Percentiles rank a stretch among this genome's conserved stretches.
These are phyloP conservation scores for Xestobium rufovillosum DNA, from an alignment of 2,888 invertebrate genomes.

Conservation along the genomic window DNA sequence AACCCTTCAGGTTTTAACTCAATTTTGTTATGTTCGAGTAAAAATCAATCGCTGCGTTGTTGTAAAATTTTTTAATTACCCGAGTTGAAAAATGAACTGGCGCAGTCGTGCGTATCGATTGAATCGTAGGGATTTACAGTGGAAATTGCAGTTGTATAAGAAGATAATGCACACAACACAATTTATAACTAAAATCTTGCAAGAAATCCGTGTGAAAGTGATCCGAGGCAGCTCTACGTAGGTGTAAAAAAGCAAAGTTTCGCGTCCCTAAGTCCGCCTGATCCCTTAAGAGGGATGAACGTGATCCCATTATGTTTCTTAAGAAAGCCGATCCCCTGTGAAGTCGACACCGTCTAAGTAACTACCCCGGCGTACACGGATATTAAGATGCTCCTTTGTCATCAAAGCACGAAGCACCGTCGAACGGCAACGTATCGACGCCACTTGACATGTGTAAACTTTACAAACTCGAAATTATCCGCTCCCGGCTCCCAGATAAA, in stretches of 20 bases:
- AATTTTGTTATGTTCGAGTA: too few species aligned
- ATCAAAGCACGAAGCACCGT: constrained; percentile 37
- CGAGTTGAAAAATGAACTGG: too few species aligned
- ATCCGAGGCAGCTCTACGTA: too few species aligned
- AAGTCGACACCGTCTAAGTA: constrained; percentile 40
- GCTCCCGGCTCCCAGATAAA: constrained; percentile 35
- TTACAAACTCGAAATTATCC: constrained; percentile 35
- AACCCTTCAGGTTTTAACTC: too few species aligned
- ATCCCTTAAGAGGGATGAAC: constrained; percentile 44
- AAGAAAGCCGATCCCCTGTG: constrained; percentile 43
- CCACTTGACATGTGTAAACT: constrained; percentile 43
- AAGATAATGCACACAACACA: too few species aligned
- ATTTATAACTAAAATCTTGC: too few species aligned
- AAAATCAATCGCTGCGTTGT: too few species aligned
- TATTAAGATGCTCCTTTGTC: constrained; percentile 42
- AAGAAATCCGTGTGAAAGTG: too few species aligned
- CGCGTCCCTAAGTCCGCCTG: constrained; percentile 37
- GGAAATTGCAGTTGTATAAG: too few species aligned
- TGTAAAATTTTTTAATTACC: too few species aligned
- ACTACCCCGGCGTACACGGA: constrained; percentile 38
- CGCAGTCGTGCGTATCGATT: too few species aligned
- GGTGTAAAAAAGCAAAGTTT: constrained; percentile 35
- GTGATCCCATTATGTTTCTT: constrained; percentile 46
- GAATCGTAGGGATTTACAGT: too few species aligned
- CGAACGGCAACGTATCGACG: constrained; percentile 35